Evolutionary conservation across 2,888 invertebrate species (phyloP).

Genomic region (Melolontha melolontha): DNA sequence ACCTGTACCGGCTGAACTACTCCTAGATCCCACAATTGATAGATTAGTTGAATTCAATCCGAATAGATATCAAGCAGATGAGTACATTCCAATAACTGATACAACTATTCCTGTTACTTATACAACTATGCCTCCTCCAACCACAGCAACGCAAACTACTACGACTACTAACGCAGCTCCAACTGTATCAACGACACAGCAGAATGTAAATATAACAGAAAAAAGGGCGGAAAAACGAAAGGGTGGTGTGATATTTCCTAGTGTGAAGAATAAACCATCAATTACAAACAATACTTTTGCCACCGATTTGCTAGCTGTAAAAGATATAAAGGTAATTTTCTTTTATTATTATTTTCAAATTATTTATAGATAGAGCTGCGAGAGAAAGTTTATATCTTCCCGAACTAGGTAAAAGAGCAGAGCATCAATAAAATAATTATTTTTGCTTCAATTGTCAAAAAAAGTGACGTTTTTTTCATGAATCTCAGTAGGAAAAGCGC

Average conservation of each 20-base stretch:
- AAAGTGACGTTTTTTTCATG: too few relatives aligned
- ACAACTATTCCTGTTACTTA: conserved; percentile 58
- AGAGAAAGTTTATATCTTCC: neutral
- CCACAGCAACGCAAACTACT: conserved; percentile 55
- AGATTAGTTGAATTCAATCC: conserved; percentile 83
- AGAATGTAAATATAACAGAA: conserved; percentile 60
- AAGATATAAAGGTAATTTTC: conserved; percentile 83
- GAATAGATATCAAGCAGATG: conserved; percentile 70
- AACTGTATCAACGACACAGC: conserved; percentile 51
- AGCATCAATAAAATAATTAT: too few relatives aligned
- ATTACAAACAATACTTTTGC: conserved; percentile 82
- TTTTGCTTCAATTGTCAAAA: too few relatives aligned
- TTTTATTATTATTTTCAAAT: neutral
- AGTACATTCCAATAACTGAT: conserved; percentile 57
- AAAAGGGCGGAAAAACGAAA: conserved; percentile 71
- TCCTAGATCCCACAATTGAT: conserved; percentile 83
- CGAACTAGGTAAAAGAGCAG: too few relatives aligned
- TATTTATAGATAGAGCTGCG: neutral
- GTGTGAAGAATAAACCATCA: conserved; percentile 90
- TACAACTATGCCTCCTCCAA: conserved; percentile 65
- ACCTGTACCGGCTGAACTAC: conserved; percentile 79
- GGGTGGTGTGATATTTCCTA: conserved; percentile 90
- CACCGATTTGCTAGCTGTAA: conserved; percentile 78
- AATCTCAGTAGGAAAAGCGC: too few relatives aligned
- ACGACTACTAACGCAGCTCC: conserved; percentile 46